phyloP scores from a whole-genome alignment of 1,140 invertebrate genomes.

The Drosophila kikkawai region DNA sequence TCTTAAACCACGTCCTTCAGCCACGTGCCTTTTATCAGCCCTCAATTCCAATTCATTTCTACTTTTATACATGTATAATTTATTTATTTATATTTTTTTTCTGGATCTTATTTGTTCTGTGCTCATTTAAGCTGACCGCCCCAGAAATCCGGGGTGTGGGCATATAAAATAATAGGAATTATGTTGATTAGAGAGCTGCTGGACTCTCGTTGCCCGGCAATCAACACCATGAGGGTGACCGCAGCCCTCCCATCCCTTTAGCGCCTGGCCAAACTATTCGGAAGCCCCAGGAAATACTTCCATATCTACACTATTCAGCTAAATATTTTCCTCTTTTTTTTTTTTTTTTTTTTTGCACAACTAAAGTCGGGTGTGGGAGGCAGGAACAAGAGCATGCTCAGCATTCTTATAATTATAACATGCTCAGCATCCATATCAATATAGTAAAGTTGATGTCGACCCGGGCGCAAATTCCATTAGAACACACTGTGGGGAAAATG shows the following conservation, averaged over 20 bases:
- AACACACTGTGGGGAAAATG: conserved; percentile 28
- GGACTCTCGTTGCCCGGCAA: conserved; percentile 37
- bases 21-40: conserved; percentile 40
- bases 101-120: conserved; percentile 8
- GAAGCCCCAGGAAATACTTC: conserved; percentile 13
- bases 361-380: neutral
- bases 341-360: conserved; percentile 40
- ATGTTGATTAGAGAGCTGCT: conserved; percentile 60
- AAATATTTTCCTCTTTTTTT: conserved; percentile 24
- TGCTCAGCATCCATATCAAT: conserved; percentile 79
- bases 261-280: neutral
- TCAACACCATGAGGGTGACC: conserved; percentile 43
- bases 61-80: conserved; percentile 24
- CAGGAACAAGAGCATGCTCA: conserved; percentile 64
- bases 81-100: neutral
- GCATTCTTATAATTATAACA: conserved; percentile 80
- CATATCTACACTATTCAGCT: conserved; percentile 54
- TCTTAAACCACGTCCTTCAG: conserved; percentile 17
- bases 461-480: conserved; percentile 76
- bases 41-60: conserved; percentile 26
- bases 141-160: conserved; percentile 33
- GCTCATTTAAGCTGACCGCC: conserved; percentile 30
- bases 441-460: conserved; percentile 54
- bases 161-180: conserved; percentile 70
- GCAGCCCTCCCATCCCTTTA: neutral